These are phyloP conservation scores for Lates japonicus DNA, from an alignment of 2,797 vertebrate genomes.

Conservation along the genomic window DNA sequence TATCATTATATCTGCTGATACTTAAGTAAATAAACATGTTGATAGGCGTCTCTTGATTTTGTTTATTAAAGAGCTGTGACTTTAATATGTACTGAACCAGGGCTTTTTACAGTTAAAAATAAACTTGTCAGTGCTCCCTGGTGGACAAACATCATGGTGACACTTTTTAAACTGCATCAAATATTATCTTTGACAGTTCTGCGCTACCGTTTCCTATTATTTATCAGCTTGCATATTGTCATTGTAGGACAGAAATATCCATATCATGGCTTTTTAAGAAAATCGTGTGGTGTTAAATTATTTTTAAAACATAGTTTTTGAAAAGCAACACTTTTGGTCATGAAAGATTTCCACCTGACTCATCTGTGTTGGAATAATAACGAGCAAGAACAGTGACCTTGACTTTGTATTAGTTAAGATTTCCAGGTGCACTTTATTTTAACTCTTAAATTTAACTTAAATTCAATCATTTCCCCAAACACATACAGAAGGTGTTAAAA, in stretches of 20 bases:
- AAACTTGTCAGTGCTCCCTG: neutral
- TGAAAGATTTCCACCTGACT: too few species aligned
- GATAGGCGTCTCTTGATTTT: too few species aligned
- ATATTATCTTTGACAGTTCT: neutral
- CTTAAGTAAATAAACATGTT: neutral
- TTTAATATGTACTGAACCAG: neutral
- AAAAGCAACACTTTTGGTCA: too few species aligned
- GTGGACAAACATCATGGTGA: slow-evolving; percentile 18
- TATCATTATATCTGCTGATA: neutral
- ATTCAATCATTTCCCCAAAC: neutral
- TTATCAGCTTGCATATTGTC: neutral
- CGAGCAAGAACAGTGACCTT: neutral
- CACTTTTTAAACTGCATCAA: neutral
- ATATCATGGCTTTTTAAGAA: too few species aligned
- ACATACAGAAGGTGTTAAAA: neutral
- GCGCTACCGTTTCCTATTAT: neutral
- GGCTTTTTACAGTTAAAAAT: neutral
- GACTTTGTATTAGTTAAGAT: neutral
- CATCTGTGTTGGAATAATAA: neutral
- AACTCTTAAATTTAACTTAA: neutral
- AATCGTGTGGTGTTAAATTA: too few species aligned
- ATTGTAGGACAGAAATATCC: too few species aligned
- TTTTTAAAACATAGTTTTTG: too few species aligned
- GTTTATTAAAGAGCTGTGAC: neutral
- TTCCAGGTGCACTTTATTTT: neutral